Percentiles rank a stretch among this genome's conserved stretches.
These are phyloP conservation scores for Proales similis DNA, from an alignment of 1,140 invertebrate species.

Conservation along the genomic window DNA sequence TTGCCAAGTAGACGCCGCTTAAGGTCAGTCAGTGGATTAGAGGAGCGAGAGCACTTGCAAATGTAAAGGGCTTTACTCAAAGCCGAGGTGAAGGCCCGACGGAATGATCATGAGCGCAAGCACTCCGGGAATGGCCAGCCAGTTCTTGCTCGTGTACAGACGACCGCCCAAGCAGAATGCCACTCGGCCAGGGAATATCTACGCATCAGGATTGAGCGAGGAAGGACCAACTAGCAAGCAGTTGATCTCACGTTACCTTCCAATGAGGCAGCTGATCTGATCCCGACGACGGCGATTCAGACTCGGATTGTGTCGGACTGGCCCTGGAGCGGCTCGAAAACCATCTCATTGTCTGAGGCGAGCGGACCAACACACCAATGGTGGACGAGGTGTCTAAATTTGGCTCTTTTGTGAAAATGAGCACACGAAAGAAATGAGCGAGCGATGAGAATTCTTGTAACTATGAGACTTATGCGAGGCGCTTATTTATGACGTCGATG, in stretches of 20 bases:
- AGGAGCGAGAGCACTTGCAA: conserved; percentile 39
- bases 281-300: no score
- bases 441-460: no score
- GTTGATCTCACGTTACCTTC: conserved; percentile 1
- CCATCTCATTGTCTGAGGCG: no score
- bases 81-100: conserved; percentile 22
- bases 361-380: no score
- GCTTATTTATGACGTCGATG: no score
- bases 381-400: no score
- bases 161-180: conserved; percentile 8
- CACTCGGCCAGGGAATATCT: conserved; percentile 31
- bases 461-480: no score
- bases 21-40: conserved; percentile 54
- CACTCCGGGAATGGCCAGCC: conserved; percentile 19
- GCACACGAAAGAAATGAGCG: no score
- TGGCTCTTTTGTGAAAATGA: no score
- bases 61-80: conserved; percentile 26
- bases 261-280: conserved; percentile 19
- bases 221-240: not conserved
- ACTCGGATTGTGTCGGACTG: no score
- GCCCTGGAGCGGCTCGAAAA: no score
- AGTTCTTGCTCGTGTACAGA: conserved; percentile 28
- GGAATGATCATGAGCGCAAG: conserved; percentile 5
- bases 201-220: not conserved
- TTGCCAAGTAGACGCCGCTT: conserved; percentile 77